Base-by-base conservation (phyloP, 2,113 vertebrate species). In the Panthera uncia region DNA sequence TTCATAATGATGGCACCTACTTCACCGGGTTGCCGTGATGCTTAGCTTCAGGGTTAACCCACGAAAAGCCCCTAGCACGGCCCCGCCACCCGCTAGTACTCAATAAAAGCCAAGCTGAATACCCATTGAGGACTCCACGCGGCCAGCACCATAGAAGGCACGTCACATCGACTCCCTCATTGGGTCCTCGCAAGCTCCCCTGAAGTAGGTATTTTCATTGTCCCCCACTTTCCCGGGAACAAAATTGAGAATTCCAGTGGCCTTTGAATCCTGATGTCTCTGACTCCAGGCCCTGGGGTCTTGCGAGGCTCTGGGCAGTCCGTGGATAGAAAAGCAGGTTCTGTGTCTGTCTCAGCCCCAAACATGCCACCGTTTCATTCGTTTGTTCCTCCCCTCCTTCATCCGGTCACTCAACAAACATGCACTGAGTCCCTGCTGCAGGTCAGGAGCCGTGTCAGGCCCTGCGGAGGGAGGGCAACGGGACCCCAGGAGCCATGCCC, bases 71-170 rank as follows among this genome's bases (percentile, higher is more conserved):
- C 31, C 69, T 38, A 12, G 31, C 50, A 2, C 52, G 73, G 38
- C 0, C 68, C 89, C 38, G 71, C 57, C 33, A 7, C 83, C 31
- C 7, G 29, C 29, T 2, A 38, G 21, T 5, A 29, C 13, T 82
- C 50, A 12, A 12, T 25, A 16, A 31, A 48, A 78, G 78, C 87
- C 38, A 48, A 5, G 15, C 16, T 48, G 31, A 3, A 52, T 21
- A 8, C 15, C 65, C 29, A 3, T 0, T 73, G 82, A 33, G 65
- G 4, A 0, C 25, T 55, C 61, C 1, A 0, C 1, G 23, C 11
- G n/a, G 55, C 36, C 3, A 0, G 55, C 12, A 12, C 6, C n/a
- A 10, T 0, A 3, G 2, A 4, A 19, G 45, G 38, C 18, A 16
- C 7, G 3, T 71, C 13, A 0, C 11, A 6, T 4, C 1, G 7